Evolutionary conservation across 2,888 invertebrate species (phyloP).

Genomic region (Pristionchus fissidentatus): DNA sequence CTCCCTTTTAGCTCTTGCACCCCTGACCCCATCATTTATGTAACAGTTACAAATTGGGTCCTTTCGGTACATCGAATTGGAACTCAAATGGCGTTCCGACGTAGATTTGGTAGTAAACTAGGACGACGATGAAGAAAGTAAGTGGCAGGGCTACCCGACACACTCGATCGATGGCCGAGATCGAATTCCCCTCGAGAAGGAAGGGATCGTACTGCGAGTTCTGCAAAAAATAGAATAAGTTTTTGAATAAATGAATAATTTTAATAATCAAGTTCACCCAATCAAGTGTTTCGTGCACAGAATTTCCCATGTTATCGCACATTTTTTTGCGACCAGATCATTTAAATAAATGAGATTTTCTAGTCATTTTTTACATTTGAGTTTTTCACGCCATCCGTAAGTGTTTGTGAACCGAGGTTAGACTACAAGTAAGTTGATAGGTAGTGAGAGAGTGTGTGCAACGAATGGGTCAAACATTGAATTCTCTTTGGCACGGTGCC

Average conservation of each 20-base stretch:
- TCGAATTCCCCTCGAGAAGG: conserved; percentile 34
- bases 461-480: too few relatives aligned
- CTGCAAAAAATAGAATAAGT: conserved; percentile 7
- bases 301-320: not conserved
- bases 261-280: too few relatives aligned
- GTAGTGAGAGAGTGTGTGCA: too few relatives aligned
- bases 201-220: conserved; percentile 38
- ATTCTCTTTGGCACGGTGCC: too few relatives aligned
- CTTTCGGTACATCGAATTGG: conserved; percentile 52
- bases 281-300: not conserved
- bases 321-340: too few relatives aligned
- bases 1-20: too few relatives aligned
- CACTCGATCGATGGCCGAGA: conserved; percentile 22
- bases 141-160: conserved; percentile 84
- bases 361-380: not conserved
- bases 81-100: conserved; percentile 59
- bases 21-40: too few relatives aligned
- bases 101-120: conserved; percentile 84
- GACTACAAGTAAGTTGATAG: too few relatives aligned
- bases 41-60: not conserved
- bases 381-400: too few relatives aligned
- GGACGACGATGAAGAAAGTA: conserved; percentile 84
- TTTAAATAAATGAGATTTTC: not conserved
- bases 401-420: too few relatives aligned
- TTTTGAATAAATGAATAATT: not conserved